Conservation (phyloP, 1,140 invertebrate species). For the Papilio machaon region DNA sequence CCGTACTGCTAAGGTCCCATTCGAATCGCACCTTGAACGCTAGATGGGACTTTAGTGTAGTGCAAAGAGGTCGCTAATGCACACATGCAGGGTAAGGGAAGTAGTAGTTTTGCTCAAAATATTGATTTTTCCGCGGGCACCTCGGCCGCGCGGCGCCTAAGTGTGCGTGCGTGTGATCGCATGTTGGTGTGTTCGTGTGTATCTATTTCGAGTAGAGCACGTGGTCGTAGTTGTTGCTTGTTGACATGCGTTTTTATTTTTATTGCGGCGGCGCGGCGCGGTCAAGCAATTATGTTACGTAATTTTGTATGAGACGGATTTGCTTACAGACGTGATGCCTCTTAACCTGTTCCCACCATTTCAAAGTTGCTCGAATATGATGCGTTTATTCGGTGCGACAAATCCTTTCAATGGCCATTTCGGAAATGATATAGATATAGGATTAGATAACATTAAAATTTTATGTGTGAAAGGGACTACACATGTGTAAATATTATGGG, state of each 20-base stretch:
- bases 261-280: constrained; percentile 61
- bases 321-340: constrained; percentile 27
- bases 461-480: constrained; percentile 13
- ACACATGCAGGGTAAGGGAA: constrained; percentile 74
- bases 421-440: background rate
- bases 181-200: constrained; percentile 58
- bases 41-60: constrained; percentile 54
- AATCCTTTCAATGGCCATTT: background rate
- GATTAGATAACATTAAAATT: background rate
- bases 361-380: background rate
- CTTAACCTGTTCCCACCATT: constrained; percentile 8
- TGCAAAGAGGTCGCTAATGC: constrained; percentile 51
- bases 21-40: constrained; percentile 47
- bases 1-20: constrained; percentile 65
- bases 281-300: constrained; percentile 35
- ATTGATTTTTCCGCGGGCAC: constrained; percentile 79
- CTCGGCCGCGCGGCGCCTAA: constrained; percentile 62
- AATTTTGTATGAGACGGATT: constrained; percentile 29
- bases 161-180: constrained; percentile 54
- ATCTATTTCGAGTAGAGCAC: constrained; percentile 79
- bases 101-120: constrained; percentile 82
- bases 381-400: background rate
- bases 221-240: constrained; percentile 78
- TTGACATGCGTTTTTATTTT: constrained; percentile 80
- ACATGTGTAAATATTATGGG: background rate